Evolutionary conservation across 2,888 invertebrate species (phyloP), one percentile per base, ranked within the genome.

Genomic region (Helleia helle): DNA sequence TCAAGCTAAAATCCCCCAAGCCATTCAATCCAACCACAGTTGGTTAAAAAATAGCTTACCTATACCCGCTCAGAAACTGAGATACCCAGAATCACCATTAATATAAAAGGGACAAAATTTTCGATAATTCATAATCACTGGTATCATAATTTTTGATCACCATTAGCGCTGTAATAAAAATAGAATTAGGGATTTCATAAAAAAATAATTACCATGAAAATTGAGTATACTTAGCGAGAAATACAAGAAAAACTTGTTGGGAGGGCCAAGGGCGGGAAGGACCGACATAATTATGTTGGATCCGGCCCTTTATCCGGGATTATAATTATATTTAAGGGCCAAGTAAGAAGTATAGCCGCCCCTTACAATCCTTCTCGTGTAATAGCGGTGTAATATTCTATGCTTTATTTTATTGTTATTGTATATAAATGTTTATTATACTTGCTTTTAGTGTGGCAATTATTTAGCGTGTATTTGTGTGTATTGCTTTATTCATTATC

Each of bases 141-240:
- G n/a, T n/a, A n/a, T n/a, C 14, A 36, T 36, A 36, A 25, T 25
- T 36, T 15, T 15, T 8, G 25, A 26, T 26, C 25, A 25, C 12
- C 36, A 36, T 36, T 36, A 26, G 13, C 36, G 25, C 4, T 15
- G 26, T 14, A 26, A 26, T 37, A 25, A 36, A 24, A 36, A 36
- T 14, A 9, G n/a, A 25, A 36, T 38, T 27, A 38, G 8, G n/a
- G 27, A 38, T 38, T 38, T 36, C 71, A 73, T 74, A 74, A 77
- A 76, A 72, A 59, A 59, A 68, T 70, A 71, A 80, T 80, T 76
- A 77, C 65, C 75, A 75, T 77, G 77, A 79, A 77, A 76, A 77
- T 68, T 60, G 65, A 64, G 62, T 69, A 62, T 34, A 30, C 30
- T 30, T 65, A 71, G 50, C 50, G 44, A 51, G 44, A 51, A 52